A percentile compares a stretch with the other conserved stretches of the same genome.
Evolutionary conservation across 92 coral and sea anemone species (phyloP).

Genomic region (Palythoa heliodiscus): DNA sequence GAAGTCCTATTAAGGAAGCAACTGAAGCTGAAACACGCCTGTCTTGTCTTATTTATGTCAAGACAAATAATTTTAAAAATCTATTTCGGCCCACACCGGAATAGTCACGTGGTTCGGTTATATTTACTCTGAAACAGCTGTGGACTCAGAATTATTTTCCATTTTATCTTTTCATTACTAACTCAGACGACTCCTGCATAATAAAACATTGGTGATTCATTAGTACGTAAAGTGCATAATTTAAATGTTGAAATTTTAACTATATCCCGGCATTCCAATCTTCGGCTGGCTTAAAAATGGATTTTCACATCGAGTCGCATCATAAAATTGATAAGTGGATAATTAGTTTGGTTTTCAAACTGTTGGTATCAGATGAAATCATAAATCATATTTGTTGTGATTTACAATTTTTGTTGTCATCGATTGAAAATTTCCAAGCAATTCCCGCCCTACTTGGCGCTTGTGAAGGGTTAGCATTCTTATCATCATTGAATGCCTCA

Average conservation of each 20-base stretch:
- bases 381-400: slow-evolving; percentile 27
- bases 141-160: not conserved
- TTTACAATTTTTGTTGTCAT: slow-evolving; percentile 39
- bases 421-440: not conserved
- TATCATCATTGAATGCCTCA: not conserved
- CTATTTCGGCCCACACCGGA: not conserved
- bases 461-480: not conserved
- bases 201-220: slow-evolving; percentile 20
- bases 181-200: not conserved
- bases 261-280: not conserved
- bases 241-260: not conserved
- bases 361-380: slow-evolving; percentile 18
- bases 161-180: not conserved
- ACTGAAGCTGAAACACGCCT: not conserved
- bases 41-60: not conserved
- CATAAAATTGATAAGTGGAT: too few species aligned
- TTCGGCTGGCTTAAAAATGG: too few species aligned
- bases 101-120: slow-evolving; percentile 20
- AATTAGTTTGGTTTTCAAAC: too few species aligned
- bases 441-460: not conserved
- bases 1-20: not conserved
- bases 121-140: slow-evolving; percentile 21
- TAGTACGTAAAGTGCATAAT: not conserved
- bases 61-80: not conserved
- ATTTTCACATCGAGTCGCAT: too few species aligned